Base-by-base conservation (phyloP, 1,140 invertebrate species). In the Bacillus rossius region DNA sequence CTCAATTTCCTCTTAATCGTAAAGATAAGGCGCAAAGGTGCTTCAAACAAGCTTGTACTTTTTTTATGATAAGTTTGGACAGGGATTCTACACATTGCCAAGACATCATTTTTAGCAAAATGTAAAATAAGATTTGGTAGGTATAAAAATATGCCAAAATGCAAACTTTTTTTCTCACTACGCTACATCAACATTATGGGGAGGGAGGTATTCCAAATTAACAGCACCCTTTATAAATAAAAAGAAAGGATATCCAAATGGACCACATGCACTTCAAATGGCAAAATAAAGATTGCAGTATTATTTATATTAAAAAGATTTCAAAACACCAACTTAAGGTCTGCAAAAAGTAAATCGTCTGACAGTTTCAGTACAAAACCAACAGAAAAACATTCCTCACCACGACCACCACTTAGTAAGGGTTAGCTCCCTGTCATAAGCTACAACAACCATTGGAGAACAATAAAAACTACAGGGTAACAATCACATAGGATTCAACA, bases 11-110 rank as follows among this genome's bases (percentile, higher is more conserved):
- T 72, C 76, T 76, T 72, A 72, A 74, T 77, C 75, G 77, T 76
- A 79, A 79, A 81, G 81, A 82, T 83, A 83, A 83, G 81, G 81
- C 81, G 81, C 81, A 80, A 81, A 83, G 81, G 81, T 83, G 81
- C 81, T 82, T 82, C 78, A 81, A 83, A 80, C 81, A 82, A 82
- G 81, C 81, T 83, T 83, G 81, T 83, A 83, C 81, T 83, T 82
- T 81, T 80, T 77, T 76, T 83, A 81, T 82, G 81, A 81, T 71
- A 71, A 72, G 58, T 65, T 65, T 65, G 64, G 59, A 60, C 62
- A 65, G 64, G 54, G 40, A 61, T 68, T 67, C 66, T 65, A 70
- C 67, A 70, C 64, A 52, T 67, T 63, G 66, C 65, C 63, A 60
- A 65, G 61, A 64, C 55, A 38, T 57, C 62, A 38, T 55, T 58